A percentile compares a stretch with the other conserved stretches of the same genome.
These are phyloP conservation scores for Oreochromis niloticus DNA, from an alignment of 2,113 vertebrate species.

Conservation along the genomic window DNA sequence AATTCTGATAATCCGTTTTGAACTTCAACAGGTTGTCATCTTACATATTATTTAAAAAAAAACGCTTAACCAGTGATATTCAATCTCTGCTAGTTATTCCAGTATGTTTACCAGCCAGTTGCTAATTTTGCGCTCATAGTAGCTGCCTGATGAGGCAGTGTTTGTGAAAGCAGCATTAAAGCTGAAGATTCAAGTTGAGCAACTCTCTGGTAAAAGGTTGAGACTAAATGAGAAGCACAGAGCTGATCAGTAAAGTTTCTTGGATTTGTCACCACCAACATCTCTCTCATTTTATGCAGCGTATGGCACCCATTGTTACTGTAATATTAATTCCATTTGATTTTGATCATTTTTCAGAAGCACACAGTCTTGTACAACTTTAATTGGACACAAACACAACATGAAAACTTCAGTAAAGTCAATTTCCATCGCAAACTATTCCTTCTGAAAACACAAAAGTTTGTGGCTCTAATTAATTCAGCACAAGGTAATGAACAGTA, in stretches of 20 bases:
- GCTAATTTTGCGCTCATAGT: background rate
- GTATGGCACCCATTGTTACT: background rate
- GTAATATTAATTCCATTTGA: background rate
- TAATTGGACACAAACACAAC: background rate
- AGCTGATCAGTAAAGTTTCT: background rate
- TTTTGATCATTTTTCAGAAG: background rate
- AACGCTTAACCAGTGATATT: background rate
- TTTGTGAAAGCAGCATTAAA: background rate
- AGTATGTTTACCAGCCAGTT: background rate
- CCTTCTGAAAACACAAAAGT: constrained; percentile 22
- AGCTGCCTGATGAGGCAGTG: background rate
- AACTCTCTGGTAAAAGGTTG: background rate
- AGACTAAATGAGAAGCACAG: background rate
- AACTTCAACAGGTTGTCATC: background rate
- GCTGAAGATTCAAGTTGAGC: background rate
- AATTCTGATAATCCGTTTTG: background rate
- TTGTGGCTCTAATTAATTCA: constrained; percentile 40
- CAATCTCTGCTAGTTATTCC: background rate
- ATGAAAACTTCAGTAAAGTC: background rate
- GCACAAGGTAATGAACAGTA: constrained; percentile 34
- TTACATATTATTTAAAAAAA: background rate
- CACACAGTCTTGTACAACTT: background rate
- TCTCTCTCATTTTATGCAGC: background rate
- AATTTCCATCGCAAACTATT: background rate
- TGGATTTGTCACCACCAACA: background rate